Evolutionary conservation across 1,140 invertebrate genomes (phyloP), one percentile per base, ranked within the genome.

Genomic region (Drosophila sechellia): DNA sequence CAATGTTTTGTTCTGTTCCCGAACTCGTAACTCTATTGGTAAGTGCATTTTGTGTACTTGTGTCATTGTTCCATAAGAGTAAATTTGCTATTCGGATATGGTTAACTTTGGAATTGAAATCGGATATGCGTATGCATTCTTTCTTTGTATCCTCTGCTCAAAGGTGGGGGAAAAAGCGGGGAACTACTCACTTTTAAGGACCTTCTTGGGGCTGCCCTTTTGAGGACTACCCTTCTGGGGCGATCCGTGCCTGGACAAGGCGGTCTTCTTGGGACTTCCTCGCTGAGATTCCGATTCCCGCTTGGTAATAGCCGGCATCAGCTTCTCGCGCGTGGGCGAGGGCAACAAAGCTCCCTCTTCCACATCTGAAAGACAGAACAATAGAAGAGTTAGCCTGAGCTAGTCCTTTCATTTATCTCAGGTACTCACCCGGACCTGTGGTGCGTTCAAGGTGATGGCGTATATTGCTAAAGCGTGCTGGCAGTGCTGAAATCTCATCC

Each of bases 381-480:
- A 8, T 10, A 31, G 31, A 31, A 13, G 31, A 10, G 40, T 34
- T 43, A 34, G 6, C 15, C 17, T 11, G 13, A 4, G 11, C 4
- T 34, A 13, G 3, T 4, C 2, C 10, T 35, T 12, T 17, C 6
- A 39, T 3, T 10, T 43, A 52, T 15, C 3, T 1, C 12, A 20
- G 39, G 6, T 20, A 55, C 75, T 93, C 93, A 95, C 94, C 95
- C 90, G 93, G 93, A 79, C 95, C 95, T 59, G 95, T 95, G 46
- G 95, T 95, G 84, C 95, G 93, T 93, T 95, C 95, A 74, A 96
- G 93, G 90, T 96, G 95, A 93, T 96, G 95, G 71, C 95, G 94
- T 75, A 95, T 94, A 91, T 95, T 93, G 74, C 92, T 93, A 71
- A 81, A 92, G 89, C 90, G 93, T 89, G 81, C 92, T 92, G 78